phyloP scores from a whole-genome alignment of 64 coral and sea anemone genomes.

The Astreopora myriophthalma region DNA sequence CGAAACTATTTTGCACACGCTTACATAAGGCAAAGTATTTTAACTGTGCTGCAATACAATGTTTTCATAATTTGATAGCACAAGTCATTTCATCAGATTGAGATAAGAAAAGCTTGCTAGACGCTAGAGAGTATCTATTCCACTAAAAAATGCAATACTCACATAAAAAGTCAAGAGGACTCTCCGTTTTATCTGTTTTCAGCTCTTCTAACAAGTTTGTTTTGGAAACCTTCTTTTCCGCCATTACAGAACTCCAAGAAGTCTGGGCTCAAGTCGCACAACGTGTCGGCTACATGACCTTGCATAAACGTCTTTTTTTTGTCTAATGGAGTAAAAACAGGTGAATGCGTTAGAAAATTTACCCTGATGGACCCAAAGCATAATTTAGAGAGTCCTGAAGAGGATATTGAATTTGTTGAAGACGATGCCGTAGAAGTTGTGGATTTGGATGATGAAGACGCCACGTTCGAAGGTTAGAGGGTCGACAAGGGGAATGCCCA shows the following conservation, averaged over 20 bases:
- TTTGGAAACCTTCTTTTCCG: constrained; percentile 90
- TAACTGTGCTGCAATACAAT: too few relatives aligned
- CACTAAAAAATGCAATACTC: not conserved
- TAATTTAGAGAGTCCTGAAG: constrained; percentile 14
- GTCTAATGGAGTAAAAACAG: not conserved
- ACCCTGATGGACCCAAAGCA: constrained; percentile 63
- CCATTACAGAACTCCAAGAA: constrained; percentile 42
- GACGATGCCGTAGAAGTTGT: constrained; percentile 87
- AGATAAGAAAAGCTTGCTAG: too few relatives aligned
- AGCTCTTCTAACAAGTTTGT: constrained; percentile 73
- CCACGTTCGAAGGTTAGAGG: constrained; percentile 21
- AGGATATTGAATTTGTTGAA: constrained; percentile 76
- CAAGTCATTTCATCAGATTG: too few relatives aligned
- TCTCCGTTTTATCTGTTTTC: constrained; percentile 88
- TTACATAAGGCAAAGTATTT: too few relatives aligned
- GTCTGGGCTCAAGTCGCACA: not conserved
- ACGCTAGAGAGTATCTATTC: not conserved
- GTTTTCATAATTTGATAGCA: too few relatives aligned
- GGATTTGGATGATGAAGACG: constrained; percentile 68
- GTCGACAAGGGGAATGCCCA: too few relatives aligned
- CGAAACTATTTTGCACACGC: too few relatives aligned
- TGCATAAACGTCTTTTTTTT: not conserved
- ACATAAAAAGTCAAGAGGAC: constrained; percentile 90
- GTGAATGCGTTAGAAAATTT: not conserved
- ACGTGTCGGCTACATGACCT: not conserved